These are phyloP conservation scores for Limnothrissa miodon DNA, from an alignment of 2,113 vertebrate species.

Conservation along the genomic window DNA sequence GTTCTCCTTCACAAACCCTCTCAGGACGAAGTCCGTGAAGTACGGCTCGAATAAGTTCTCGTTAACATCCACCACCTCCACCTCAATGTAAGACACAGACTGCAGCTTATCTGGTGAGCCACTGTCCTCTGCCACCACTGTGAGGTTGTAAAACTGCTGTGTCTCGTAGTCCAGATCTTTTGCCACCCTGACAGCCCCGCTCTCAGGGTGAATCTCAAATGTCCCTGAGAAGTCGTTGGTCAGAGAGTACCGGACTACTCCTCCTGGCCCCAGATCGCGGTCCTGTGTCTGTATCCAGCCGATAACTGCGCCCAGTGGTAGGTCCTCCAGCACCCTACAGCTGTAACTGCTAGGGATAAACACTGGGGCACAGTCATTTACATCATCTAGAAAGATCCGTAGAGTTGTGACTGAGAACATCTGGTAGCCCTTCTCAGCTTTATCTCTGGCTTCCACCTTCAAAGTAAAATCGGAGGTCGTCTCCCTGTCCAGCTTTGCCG, in stretches of 20 bases:
- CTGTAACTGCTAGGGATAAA: constrained; percentile 88
- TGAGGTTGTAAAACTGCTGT: constrained; percentile 92
- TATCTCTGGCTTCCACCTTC: constrained; percentile 90
- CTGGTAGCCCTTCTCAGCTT: constrained; percentile 80
- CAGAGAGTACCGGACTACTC: constrained; percentile 87
- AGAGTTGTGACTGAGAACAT: constrained; percentile 84
- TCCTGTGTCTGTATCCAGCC: constrained; percentile 92
- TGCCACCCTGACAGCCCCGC: constrained; percentile 81
- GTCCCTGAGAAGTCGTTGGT: constrained; percentile 86
- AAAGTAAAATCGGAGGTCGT: constrained; percentile 77
- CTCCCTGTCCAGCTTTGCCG: constrained; percentile 85
- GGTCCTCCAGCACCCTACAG: constrained; percentile 86
- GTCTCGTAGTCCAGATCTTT: constrained; percentile 92
- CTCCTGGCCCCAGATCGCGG: constrained; percentile 86
- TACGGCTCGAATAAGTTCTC: constrained; percentile 93
- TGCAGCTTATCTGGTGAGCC: constrained; percentile 80
- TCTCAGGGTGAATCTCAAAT: constrained; percentile 87
- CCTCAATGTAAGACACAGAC: constrained; percentile 86
- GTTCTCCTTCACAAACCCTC: constrained; percentile 90
- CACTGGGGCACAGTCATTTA: constrained; percentile 90
- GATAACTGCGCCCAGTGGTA: constrained; percentile 86
- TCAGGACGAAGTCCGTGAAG: constrained; percentile 86
- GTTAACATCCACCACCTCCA: constrained; percentile 94
- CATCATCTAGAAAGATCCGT: constrained; percentile 82
- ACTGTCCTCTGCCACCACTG: constrained; percentile 86